A percentile compares a stretch with the other conserved stretches of the same genome.
phyloP scores from a whole-genome alignment of 2,797 vertebrate genomes.

The Cheirogaleus major region DNA sequence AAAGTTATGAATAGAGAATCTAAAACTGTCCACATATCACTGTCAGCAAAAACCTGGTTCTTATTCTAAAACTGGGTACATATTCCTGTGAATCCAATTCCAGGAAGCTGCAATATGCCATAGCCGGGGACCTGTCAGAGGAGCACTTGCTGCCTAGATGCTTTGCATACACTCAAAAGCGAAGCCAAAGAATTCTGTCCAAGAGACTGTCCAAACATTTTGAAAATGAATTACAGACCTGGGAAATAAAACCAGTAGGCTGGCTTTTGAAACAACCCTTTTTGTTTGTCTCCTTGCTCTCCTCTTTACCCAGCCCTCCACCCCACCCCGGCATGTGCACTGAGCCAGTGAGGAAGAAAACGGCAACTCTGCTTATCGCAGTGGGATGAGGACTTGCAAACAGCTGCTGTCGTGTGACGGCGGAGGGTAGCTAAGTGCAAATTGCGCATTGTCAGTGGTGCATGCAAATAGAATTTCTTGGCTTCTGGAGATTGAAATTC shows the following conservation, averaged over 20 bases:
- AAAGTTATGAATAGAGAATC: neutral
- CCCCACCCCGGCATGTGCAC: neutral
- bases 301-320: neutral
- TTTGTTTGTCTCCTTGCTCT: slow-evolving; percentile 14
- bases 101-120: neutral
- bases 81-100: neutral
- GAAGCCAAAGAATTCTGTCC: neutral
- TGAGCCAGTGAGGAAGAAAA: neutral
- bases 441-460: slow-evolving; percentile 53
- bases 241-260: neutral
- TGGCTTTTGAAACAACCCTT: slow-evolving; percentile 33
- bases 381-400: slow-evolving; percentile 27
- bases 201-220: neutral
- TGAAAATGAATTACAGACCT: neutral
- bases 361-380: slow-evolving; percentile 39
- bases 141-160: neutral
- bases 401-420: slow-evolving; percentile 53
- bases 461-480: slow-evolving; percentile 45
- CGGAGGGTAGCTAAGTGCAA: slow-evolving; percentile 23
- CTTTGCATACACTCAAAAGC: neutral
- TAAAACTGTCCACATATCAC: neutral
- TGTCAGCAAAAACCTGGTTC: neutral
- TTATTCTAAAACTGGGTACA: neutral
- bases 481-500: slow-evolving; percentile 33
- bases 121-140: neutral